phyloP scores from a whole-genome alignment of 2,113 vertebrate species.

The Pavo muticus region DNA sequence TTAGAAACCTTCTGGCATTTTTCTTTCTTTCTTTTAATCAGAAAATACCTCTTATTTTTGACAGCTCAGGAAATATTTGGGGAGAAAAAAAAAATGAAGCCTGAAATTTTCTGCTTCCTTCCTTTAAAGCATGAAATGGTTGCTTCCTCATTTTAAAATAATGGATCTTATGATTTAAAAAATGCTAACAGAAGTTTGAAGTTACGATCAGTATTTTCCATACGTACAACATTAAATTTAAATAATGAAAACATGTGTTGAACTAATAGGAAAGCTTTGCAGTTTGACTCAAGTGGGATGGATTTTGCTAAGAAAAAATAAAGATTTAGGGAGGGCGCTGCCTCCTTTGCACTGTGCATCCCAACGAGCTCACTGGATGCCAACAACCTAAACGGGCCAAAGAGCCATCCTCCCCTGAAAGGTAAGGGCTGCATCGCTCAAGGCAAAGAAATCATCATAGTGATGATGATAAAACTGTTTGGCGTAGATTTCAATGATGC shows the following conservation, averaged over 20 bases:
- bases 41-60: constrained; percentile 8
- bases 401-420: not conserved
- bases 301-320: not conserved
- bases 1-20: not conserved
- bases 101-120: not conserved
- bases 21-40: not conserved
- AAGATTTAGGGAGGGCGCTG: not conserved
- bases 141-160: not conserved
- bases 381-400: not conserved
- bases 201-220: not conserved
- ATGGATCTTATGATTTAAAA: not conserved
- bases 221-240: not conserved
- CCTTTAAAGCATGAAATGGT: not conserved
- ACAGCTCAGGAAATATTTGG: not conserved
- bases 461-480: constrained; percentile 26
- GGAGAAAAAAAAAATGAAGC: not conserved
- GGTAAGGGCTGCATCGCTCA: not conserved
- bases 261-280: constrained; percentile 31
- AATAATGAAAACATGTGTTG: constrained; percentile 1
- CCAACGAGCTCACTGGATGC: not conserved
- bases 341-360: not conserved
- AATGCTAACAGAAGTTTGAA: not conserved
- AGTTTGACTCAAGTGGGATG: constrained; percentile 18
- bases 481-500: not conserved
- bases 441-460: constrained; percentile 7